These are phyloP conservation scores for Cantharis rustica DNA, from an alignment of 2,888 invertebrate species.

Conservation along the genomic window DNA sequence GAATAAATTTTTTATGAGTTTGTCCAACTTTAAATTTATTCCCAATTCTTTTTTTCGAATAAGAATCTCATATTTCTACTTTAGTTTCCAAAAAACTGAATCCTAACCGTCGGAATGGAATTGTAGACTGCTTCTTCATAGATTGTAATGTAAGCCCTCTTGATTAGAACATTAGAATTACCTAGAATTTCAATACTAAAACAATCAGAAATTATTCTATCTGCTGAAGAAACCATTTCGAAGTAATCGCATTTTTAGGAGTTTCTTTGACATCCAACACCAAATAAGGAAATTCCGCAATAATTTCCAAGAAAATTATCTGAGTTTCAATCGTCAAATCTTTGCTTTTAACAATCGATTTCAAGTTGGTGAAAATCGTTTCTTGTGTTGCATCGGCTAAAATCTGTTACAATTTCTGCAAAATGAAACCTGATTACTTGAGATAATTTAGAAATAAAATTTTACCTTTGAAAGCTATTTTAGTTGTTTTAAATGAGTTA, in stretches of 20 bases:
- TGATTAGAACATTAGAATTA: conserved; percentile 57
- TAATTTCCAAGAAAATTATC: background rate
- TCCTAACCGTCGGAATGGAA: conserved; percentile 53
- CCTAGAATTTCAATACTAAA: background rate
- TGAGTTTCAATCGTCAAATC: background rate
- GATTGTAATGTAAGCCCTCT: conserved; percentile 59
- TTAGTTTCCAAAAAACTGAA: conserved; percentile 54
- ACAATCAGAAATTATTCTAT: too few species aligned
- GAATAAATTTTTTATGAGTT: conserved; percentile 17
- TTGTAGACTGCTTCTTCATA: conserved; percentile 54
- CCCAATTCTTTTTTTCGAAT: conserved; percentile 17
- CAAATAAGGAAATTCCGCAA: background rate
- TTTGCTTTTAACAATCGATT: background rate
- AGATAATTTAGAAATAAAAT: background rate
- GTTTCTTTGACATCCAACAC: background rate
- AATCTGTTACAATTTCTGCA: background rate
- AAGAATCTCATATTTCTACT: conserved; percentile 30
- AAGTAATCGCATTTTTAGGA: background rate
- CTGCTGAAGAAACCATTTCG: background rate
- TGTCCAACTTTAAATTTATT: conserved; percentile 13
- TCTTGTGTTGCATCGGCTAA: background rate
- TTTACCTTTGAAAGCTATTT: background rate
- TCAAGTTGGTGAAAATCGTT: background rate
- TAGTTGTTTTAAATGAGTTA: background rate
- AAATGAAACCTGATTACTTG: background rate